Evolutionary conservation across 1,140 invertebrate species (phyloP).

Genomic region (Mycetomoellerius zeteki): DNA sequence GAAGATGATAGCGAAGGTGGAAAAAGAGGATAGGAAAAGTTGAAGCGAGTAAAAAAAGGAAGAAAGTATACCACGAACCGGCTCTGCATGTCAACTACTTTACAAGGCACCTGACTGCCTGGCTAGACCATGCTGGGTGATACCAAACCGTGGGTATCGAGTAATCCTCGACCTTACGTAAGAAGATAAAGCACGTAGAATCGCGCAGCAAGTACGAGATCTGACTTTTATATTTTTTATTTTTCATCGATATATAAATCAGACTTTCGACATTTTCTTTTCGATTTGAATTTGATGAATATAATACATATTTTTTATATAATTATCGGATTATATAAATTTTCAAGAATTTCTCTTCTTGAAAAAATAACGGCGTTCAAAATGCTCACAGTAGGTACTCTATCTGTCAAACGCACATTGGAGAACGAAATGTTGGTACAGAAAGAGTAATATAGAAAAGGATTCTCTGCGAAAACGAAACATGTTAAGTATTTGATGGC

Average conservation of each 20-base stretch:
- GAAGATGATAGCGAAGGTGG: not conserved
- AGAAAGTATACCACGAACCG: constrained; percentile 44
- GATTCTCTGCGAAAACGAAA: constrained; percentile 71
- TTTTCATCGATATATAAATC: not conserved
- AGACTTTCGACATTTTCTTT: not conserved
- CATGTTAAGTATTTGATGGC: constrained; percentile 80
- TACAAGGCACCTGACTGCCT: constrained; percentile 10
- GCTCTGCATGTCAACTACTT: constrained; percentile 69
- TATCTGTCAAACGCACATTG: not conserved
- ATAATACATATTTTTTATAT: too few relatives aligned
- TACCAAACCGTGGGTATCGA: constrained; percentile 6
- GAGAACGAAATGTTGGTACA: not conserved
- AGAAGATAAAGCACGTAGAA: constrained; percentile 10
- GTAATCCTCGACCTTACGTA: not conserved
- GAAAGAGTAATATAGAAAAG: constrained; percentile 54
- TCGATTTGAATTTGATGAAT: not conserved
- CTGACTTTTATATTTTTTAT: not conserved
- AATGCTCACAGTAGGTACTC: not conserved
- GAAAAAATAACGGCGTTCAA: not conserved
- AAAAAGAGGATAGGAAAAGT: constrained; percentile 40
- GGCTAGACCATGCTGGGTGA: constrained; percentile 7
- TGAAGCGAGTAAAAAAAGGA: constrained; percentile 45
- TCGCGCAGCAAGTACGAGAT: not conserved
- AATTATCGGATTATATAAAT: not conserved
- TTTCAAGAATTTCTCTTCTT: not conserved